These are phyloP conservation scores for Leuciscus waleckii DNA, from an alignment of 2,797 vertebrate genomes.

Conservation along the genomic window DNA sequence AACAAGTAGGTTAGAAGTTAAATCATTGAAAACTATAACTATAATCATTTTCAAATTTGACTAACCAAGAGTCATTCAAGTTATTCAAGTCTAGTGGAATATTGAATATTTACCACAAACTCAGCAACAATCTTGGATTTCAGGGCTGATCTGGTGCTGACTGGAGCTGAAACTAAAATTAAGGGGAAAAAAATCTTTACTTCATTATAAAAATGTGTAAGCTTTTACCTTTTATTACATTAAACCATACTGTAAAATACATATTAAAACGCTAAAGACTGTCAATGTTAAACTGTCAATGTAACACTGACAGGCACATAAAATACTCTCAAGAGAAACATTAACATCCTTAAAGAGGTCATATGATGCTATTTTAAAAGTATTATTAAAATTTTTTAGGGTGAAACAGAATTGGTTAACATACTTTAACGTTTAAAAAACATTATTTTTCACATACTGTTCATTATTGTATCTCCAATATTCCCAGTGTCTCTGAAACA, in stretches of 20 bases:
- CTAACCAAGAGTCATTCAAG: too few species aligned
- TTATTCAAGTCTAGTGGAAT: not conserved
- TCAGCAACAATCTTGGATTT: slow-evolving; percentile 96
- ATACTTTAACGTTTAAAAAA: too few species aligned
- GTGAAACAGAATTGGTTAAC: too few species aligned
- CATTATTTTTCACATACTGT: too few species aligned
- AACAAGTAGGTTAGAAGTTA: slow-evolving; percentile 62
- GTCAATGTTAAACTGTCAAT: not conserved
- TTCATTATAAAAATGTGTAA: not conserved
- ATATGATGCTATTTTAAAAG: not conserved
- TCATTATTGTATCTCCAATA: too few species aligned
- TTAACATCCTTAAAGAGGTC: not conserved
- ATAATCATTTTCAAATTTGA: not conserved
- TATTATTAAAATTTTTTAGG: too few species aligned
- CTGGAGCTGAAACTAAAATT: slow-evolving; percentile 74
- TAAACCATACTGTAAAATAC: not conserved
- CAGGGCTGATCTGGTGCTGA: slow-evolving; percentile 86
- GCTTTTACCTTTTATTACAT: not conserved
- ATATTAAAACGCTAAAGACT: not conserved
- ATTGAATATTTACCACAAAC: slow-evolving; percentile 88
- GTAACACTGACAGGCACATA: not conserved
- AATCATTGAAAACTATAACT: not conserved
- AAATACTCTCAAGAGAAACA: not conserved
- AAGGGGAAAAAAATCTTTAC: not conserved
- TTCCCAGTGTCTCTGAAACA: too few species aligned